These are phyloP conservation scores for Hippopotamus amphibius DNA, from an alignment of 2,113 vertebrate species.

Conservation along the genomic window DNA sequence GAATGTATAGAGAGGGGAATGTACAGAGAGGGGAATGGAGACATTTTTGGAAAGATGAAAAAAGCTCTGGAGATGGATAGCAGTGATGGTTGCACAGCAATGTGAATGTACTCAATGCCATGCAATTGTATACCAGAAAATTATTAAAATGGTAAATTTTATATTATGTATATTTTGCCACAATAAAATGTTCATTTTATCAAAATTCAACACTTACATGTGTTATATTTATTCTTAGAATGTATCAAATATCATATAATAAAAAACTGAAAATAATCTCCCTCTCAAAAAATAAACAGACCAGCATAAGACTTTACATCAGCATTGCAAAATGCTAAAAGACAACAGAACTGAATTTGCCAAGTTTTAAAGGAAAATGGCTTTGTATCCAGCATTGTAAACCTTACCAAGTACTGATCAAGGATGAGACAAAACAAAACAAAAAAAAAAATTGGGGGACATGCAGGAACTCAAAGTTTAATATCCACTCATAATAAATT, in stretches of 20 bases:
- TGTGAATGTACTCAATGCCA: not conserved
- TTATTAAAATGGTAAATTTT: not conserved
- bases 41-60: not conserved
- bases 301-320: not conserved
- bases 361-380: not conserved
- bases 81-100: not conserved
- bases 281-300: not conserved
- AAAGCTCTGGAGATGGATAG: not conserved
- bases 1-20: not conserved
- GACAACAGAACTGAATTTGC: not conserved
- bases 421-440: not conserved
- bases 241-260: not conserved
- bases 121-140: not conserved
- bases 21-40: not conserved
- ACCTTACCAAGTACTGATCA: not conserved
- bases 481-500: not conserved
- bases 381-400: not conserved
- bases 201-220: not conserved
- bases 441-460: not conserved
- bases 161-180: not conserved
- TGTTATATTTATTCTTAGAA: not conserved
- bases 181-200: not conserved
- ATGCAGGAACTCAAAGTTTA: not conserved
- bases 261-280: not conserved
- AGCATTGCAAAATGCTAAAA: not conserved